A percentile compares a stretch with the other conserved stretches of the same genome.
phyloP scores from a whole-genome alignment of 2,797 vertebrate species.

The Ficedula albicollis region DNA sequence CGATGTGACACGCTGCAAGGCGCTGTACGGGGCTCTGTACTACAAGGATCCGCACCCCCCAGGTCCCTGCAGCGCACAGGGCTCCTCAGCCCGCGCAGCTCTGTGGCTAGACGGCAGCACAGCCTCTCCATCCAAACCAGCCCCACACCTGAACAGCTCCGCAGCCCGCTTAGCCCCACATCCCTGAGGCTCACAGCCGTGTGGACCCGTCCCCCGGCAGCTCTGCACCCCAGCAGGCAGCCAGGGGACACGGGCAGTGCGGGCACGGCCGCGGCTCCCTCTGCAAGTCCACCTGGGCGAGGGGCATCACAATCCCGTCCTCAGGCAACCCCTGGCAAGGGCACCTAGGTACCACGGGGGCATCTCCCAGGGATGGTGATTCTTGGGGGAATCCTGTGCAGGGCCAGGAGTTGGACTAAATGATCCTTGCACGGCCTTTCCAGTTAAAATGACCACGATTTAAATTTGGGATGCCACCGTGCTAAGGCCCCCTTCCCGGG shows the following conservation, averaged over 20 bases:
- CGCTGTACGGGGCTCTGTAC: accelerated
- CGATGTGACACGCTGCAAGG: not conserved
- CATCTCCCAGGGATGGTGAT: not conserved
- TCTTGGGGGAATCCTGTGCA: too few species aligned
- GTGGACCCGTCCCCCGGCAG: not conserved
- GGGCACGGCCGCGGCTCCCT: not conserved
- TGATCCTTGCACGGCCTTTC: not conserved
- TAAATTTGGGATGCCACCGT: not conserved
- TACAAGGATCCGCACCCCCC: accelerated
- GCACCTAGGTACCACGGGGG: accelerated
- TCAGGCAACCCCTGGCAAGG: accelerated
- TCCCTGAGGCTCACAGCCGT: not conserved
- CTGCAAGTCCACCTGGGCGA: accelerated
- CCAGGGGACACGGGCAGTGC: not conserved
- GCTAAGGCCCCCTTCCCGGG: not conserved
- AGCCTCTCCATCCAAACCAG: not conserved
- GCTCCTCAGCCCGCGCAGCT: not conserved
- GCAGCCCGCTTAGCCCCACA: not conserved
- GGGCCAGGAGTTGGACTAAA: not conserved
- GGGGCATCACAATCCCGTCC: not conserved
- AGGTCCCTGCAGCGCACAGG: accelerated
- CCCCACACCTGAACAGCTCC: accelerated
- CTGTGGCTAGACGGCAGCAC: accelerated
- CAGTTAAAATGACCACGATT: not conserved
- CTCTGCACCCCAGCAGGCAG: too few species aligned